Base-by-base conservation (phyloP, 2,797 vertebrate species). In the Coregonus suidteri region DNA sequence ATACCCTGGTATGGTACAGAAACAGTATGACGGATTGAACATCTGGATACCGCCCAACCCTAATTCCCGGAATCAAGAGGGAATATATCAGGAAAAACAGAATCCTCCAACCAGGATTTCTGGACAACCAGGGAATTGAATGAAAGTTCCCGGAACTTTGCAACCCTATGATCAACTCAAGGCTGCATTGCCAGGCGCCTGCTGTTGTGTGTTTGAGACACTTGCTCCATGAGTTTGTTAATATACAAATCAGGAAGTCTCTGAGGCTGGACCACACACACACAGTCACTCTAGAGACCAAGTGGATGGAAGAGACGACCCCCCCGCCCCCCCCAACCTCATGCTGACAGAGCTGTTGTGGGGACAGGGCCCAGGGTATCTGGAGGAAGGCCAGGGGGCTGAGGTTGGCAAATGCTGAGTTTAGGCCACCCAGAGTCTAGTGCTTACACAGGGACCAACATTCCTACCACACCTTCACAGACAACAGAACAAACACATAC, bases 381-480 rank as follows among this genome's bases (percentile, higher is more conserved):
- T 52, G 25, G 65, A 37, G 9, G 52, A 30, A 34, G 34, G 41
- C 34, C 9, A 5, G 68, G 31, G 18, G 41, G 9, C 15, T 20
- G 73, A 65, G 31, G 53, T 53, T 66, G 41, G 15, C 76, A 84
- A 85, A 83, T 82, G 83, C 79, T 68, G 31, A 79, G 51, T n/a
- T 51, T 30, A 65, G 90, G 91, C 89, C 90, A 91, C 90, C 89
- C 88, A 91, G 81, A 83, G 56, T 65, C 64, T 41, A 13, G 66
- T 47, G 70, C 35, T 73, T 77, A 83, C 83, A 75, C 78, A 71
- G 15, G 78, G 66, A 77, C 68, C 80, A 80, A 83, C 14, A 75
- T 0, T 41, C 59, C 75, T 11, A 67, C 82, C 76, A 81, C 77
- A 80, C 37, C 72, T 77, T 75, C 74, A 66, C 31, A 54, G 71